Base-by-base conservation (phyloP, 2,113 vertebrate genomes). In the Petromus typicus region DNA sequence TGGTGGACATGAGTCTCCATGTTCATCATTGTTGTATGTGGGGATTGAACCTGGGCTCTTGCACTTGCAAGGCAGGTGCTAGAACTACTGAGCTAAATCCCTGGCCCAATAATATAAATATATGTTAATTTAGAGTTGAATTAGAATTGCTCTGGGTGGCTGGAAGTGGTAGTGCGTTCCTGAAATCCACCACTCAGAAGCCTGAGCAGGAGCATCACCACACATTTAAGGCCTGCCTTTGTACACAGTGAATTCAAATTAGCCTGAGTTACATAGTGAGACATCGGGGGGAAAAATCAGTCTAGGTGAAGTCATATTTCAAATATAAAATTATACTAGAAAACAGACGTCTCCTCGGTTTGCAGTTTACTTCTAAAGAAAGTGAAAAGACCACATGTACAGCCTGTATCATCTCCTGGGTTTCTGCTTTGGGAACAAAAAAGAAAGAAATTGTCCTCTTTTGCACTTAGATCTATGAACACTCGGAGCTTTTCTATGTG, bases 401-500 rank as follows among this genome's bases (percentile, higher is more conserved):
- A 86, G 25, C 11, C 40, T 22, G 66, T 69, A 71, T 71, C 32
- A 86, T 63, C 86, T 25, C 54, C 20, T 27, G 76, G 30, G 69
- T 86, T 48, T 95, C 59, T 82, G 67, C 64, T 20, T 79, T 90
- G 51, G 89, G 59, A 91, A 86, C 81, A 90, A 96, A 92, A 17
- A 78, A 82, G 45, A 91, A 96, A 91, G 45, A 92, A 81, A 34
- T 48, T 95, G 76, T 95, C 87, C 76, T 95, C 95, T 95, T 96
- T 94, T 96, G 96, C 91, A 84, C 91, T 87, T 86, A 59, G 92
- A 91, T 94, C 78, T 66, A 73, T 67, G 67, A 96, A 91, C 71
- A 91, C 59, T 95, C 91, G 64, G 93, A 95, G 45, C 48, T 97
- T 79, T 94, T 97, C 95, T 96, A 84, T 95, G 96, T 95, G 57